These are phyloP conservation scores for Atrina japonica DNA, from an alignment of 2,888 invertebrate genomes.

Conservation along the genomic window DNA sequence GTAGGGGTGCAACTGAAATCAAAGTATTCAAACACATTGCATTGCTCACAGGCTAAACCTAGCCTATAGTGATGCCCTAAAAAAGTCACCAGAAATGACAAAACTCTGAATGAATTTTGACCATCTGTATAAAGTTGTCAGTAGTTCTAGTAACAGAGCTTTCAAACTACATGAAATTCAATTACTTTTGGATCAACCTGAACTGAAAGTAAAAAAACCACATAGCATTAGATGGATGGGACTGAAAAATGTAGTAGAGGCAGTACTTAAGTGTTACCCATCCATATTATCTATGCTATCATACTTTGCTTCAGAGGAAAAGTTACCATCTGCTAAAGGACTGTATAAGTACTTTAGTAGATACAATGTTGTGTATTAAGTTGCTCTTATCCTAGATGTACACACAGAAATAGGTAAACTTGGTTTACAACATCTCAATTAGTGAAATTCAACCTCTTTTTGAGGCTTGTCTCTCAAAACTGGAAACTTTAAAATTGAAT, in stretches of 20 bases:
- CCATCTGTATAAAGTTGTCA: conserved; percentile 44
- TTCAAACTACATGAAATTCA: conserved; percentile 40
- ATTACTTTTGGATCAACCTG: conserved; percentile 44
- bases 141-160: conserved; percentile 42
- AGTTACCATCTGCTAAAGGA: conserved; percentile 35
- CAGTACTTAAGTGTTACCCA: conserved; percentile 41
- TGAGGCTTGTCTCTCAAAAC: conserved; percentile 32
- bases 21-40: conserved; percentile 49
- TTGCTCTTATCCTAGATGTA: conserved; percentile 47
- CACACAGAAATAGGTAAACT: conserved; percentile 37
- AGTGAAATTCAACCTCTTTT: conserved; percentile 43
- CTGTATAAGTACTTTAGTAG: conserved; percentile 39
- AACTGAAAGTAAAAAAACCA: conserved; percentile 47
- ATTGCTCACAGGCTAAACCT: conserved; percentile 43
- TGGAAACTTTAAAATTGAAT: conserved; percentile 20
- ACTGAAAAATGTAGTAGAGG: conserved; percentile 42
- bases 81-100: conserved; percentile 35
- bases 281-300: conserved; percentile 45
- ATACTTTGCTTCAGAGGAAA: conserved; percentile 38
- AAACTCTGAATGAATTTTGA: conserved; percentile 50
- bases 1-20: conserved; percentile 44
- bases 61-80: conserved; percentile 45
- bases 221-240: conserved; percentile 49
- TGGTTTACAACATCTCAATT: conserved; percentile 35
- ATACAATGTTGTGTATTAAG: conserved; percentile 39